Evolutionary conservation across 2,888 invertebrate genomes (phyloP).

Genomic region (Hydrotaea cyrtoneurina): DNA sequence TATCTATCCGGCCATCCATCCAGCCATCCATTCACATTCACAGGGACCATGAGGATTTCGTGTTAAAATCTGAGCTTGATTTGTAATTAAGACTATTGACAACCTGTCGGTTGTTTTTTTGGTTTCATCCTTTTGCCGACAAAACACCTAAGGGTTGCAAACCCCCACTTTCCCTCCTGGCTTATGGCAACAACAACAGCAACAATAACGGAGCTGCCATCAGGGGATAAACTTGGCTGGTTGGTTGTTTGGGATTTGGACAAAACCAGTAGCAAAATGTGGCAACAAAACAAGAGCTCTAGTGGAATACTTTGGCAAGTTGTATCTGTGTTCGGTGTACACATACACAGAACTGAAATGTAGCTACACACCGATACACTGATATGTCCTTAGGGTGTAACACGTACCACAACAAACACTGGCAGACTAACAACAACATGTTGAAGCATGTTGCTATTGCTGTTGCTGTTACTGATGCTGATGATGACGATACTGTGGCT

Average conservation of each 20-base stretch:
- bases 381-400: conserved; percentile 61
- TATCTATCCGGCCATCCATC: neutral
- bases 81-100: conserved; percentile 66
- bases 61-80: conserved; percentile 57
- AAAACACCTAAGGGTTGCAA: conserved; percentile 47
- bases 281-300: neutral
- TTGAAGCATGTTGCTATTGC: conserved; percentile 23
- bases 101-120: conserved; percentile 61
- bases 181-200: neutral
- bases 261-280: neutral
- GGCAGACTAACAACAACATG: conserved; percentile 41
- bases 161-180: neutral
- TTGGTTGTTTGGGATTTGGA: neutral
- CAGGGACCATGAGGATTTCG: neutral
- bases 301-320: neutral
- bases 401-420: conserved; percentile 43
- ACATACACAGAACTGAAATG: conserved; percentile 34
- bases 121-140: conserved; percentile 10
- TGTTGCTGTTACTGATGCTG: conserved; percentile 1
- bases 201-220: conserved; percentile 19
- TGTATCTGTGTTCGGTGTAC: neutral
- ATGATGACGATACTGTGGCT: too few relatives aligned
- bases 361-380: conserved; percentile 19
- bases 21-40: neutral
- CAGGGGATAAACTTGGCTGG: conserved; percentile 14